Base-by-base conservation (phyloP, 2,797 vertebrate genomes). In the Paedocypris micromegethes region DNA sequence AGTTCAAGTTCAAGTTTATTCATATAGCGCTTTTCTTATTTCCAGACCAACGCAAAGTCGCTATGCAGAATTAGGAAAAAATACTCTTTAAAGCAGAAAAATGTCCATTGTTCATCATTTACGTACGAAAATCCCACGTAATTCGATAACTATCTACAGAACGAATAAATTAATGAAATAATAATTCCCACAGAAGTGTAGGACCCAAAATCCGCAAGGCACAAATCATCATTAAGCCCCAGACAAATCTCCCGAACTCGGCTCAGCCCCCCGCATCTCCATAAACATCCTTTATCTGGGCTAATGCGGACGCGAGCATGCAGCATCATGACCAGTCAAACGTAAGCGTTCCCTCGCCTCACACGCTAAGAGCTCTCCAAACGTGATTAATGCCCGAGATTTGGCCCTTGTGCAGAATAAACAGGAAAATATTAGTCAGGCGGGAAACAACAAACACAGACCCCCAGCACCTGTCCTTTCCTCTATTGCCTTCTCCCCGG, bases 381-480 rank as follows among this genome's bases (percentile, higher is more conserved):
- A 66, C 69, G 64, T 60, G 85, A 88, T 87, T 87, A 87, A 88
- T 86, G 85, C 83, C 85, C 83, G 86, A 84, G 81, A 85, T 86
- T 84, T 72, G 70, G 56, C 44, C 80, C 74, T 78, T 73, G 75
- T 83, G 83, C 79, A 74, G 83, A 78, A 83, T 84, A 73, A 75
- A 77, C 77, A 79, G 56, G 58, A 73, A 68, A 67, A 62, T 67
- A 75, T 75, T 72, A 70, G 52, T 44, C 47, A 48, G 45, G 47
- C 65, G 48, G 70, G 63, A 80, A 82, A 86, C 80, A 84, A 86
- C 83, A 86, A 78, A 80, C 76, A 83, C 80, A 77, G 77, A 84
- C 82, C 85, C 84, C 81, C 80, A 85, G 71, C 75, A 75, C 73
- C 75, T 77, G 73, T 62, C 61, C 65, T 75, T 75, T 63, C 44